Conservation (phyloP, 1,140 invertebrate species). For the Drosophila neocordata region DNA sequence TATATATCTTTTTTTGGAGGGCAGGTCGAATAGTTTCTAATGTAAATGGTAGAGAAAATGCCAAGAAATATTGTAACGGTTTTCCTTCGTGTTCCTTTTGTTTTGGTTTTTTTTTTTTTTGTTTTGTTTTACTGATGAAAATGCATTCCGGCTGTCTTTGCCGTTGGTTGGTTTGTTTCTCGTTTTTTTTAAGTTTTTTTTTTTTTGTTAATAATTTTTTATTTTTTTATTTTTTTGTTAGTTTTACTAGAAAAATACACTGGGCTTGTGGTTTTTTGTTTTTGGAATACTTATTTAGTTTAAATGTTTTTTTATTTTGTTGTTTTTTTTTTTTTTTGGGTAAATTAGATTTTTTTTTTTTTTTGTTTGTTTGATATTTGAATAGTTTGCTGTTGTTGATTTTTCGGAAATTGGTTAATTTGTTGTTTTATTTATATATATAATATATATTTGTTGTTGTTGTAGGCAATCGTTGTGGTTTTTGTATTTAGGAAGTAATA, state of each 20-base stretch:
- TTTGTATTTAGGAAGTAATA: constrained; percentile 78
- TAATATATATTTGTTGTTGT: constrained; percentile 55
- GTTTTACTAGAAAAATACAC: constrained; percentile 80
- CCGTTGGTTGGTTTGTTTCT: constrained; percentile 48
- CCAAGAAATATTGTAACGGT: constrained; percentile 70
- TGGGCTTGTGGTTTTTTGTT: constrained; percentile 51
- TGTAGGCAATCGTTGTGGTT: constrained; percentile 79
- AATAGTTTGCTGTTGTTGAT: constrained; percentile 50
- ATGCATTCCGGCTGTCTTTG: constrained; percentile 68
- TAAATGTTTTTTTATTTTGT: constrained; percentile 12
- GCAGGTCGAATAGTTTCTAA: constrained; percentile 2
- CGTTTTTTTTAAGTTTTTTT: no score
- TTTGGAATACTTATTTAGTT: constrained; percentile 49
- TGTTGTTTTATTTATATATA: constrained; percentile 62
- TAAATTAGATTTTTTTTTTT: constrained; percentile 62
- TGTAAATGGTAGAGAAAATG: constrained; percentile 54
- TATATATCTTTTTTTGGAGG: constrained; percentile 33
- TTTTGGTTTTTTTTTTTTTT: not conserved
- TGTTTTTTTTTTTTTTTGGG: constrained; percentile 50
- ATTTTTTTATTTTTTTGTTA: constrained; percentile 45
- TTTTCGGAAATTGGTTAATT: constrained; percentile 65
- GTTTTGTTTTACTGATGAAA: constrained; percentile 48
- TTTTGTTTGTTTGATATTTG: constrained; percentile 66
- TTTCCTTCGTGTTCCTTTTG: constrained; percentile 45
- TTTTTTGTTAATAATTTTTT: constrained; percentile 43